Base-by-base conservation (phyloP, 2,797 vertebrate species). In the Trichosurus vulpecula region DNA sequence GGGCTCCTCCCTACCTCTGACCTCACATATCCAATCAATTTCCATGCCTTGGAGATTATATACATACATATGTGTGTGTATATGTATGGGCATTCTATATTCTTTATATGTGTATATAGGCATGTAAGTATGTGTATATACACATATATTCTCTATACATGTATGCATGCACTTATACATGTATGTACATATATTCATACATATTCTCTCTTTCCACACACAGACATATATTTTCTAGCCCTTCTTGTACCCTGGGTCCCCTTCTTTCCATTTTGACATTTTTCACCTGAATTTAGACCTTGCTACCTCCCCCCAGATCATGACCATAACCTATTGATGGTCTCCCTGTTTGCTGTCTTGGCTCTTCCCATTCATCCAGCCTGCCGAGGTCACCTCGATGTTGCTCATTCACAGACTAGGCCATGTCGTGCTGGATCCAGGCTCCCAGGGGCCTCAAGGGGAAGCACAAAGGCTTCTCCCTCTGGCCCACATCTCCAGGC, bases 381-480 rank as follows among this genome's bases (percentile, higher is more conserved):
- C 66, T 25, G 2, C 61, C 35, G 2, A 35, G 3, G 61, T 6
- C n/a, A 41, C 19, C 8, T n/a, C 41, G 35, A 74, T 13, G 4
- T n/a, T 19, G 61, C 61, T 16, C 61, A 61, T 61, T 61, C 58
- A 61, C 58, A 35, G 35, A 8, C n/a, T 2, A 74, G 35, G n/a
- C 16, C 9, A 22, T 19, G n/a, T 8, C n/a, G 2, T 8, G n/a
- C 66, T 74, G n/a, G 16, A 22, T 1, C 0, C n/a, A 8, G n/a
- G n/a, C n/a, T 74, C 19, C 66, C n/a, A 11, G 2, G 41, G n/a
- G n/a, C 66, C 66, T 74, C 35, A 41, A 5, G n/a, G 29, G 9
- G 30, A 58, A 41, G 16, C n/a, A 25, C n/a, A 22, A 41, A 74
- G 66, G 31, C 1, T n/a, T 74, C 19, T 19, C 16, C 6, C n/a